A percentile compares a stretch with the other conserved stretches of the same genome.
These are phyloP conservation scores for Rhinella marina DNA, from an alignment of 2,797 vertebrate species.

Conservation along the genomic window DNA sequence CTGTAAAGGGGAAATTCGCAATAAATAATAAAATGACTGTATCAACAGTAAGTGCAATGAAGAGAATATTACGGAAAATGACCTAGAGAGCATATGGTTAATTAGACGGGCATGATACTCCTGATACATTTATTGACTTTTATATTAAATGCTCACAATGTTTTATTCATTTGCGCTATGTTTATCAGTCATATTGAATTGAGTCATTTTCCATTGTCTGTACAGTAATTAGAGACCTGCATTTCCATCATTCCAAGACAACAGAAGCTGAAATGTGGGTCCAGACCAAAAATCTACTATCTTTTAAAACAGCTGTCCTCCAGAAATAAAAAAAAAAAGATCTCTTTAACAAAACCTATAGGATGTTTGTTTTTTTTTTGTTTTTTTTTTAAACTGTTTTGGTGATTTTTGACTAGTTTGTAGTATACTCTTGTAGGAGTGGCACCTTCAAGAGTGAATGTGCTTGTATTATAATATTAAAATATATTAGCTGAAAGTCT, in stretches of 20 bases:
- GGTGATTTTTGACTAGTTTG: too few relatives aligned
- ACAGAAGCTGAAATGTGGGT: not conserved
- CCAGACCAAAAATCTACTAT: not conserved
- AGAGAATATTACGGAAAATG: conserved; percentile 4
- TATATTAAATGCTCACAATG: not conserved
- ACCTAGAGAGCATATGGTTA: not conserved
- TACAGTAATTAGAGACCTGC: not conserved
- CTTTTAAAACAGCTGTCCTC: too few relatives aligned
- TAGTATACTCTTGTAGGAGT: too few relatives aligned
- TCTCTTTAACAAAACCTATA: too few relatives aligned
- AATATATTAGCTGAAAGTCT: too few relatives aligned
- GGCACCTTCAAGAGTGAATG: too few relatives aligned
- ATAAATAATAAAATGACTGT: conserved; percentile 19
- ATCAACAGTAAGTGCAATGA: not conserved
- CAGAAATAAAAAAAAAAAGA: too few relatives aligned
- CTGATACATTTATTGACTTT: too few relatives aligned
- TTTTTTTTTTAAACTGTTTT: too few relatives aligned
- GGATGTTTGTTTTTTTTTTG: too few relatives aligned
- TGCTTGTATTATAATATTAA: too few relatives aligned
- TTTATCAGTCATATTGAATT: not conserved
- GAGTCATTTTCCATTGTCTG: too few relatives aligned
- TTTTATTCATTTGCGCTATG: not conserved
- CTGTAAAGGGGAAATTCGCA: conserved; percentile 5
- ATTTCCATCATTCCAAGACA: not conserved
- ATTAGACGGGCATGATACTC: not conserved